Conservation (phyloP, 2,113 vertebrate species). For the Rhodinocichla rosea region DNA sequence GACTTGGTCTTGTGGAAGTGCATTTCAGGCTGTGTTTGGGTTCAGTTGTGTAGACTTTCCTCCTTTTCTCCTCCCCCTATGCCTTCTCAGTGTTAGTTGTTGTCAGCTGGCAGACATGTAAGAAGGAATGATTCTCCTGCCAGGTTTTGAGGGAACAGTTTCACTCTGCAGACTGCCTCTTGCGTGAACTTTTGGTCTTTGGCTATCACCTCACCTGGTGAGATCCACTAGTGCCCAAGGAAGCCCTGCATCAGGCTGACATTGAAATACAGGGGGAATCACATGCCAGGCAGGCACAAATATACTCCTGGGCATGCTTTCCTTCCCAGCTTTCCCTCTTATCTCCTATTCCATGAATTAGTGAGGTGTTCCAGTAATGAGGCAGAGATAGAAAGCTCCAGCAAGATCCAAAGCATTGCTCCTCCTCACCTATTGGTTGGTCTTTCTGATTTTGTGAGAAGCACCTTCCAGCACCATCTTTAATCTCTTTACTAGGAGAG, state of each 20-base stretch:
- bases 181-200: background rate
- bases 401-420: background rate
- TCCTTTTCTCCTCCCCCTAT: background rate
- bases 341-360: background rate
- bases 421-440: rapidly evolving
- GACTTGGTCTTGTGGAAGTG: too few species aligned
- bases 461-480: background rate
- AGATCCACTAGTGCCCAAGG: background rate
- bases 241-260: background rate
- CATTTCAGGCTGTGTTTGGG: background rate
- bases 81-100: background rate
- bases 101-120: background rate
- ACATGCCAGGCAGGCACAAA: background rate
- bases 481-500: too few species aligned
- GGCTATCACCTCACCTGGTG: background rate
- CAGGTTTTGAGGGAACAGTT: background rate
- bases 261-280: background rate
- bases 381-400: background rate
- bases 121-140: background rate
- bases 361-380: background rate
- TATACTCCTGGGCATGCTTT: background rate
- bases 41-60: background rate
- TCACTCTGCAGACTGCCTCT: background rate
- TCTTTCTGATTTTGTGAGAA: background rate
- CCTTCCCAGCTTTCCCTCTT: background rate